A percentile compares a stretch with the other conserved stretches of the same genome.
These are phyloP conservation scores for Coenobita brevimanus DNA, from an alignment of 1,140 invertebrate species.

Conservation along the genomic window DNA sequence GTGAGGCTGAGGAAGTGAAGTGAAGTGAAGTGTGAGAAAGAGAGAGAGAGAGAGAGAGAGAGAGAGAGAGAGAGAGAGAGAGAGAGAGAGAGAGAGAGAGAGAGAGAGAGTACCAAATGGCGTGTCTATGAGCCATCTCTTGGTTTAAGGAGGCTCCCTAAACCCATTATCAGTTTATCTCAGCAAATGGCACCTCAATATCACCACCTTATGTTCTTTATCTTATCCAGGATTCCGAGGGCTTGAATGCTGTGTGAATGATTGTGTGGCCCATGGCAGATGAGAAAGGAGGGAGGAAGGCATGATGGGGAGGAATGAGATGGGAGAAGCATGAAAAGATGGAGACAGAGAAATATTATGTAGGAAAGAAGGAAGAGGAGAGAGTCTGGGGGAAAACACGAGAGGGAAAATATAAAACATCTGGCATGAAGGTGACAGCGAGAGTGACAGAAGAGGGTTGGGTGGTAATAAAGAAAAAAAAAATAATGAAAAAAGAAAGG, in stretches of 20 bases:
- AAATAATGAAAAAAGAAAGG: neutral
- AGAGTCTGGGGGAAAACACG: too few species aligned
- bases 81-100: slow-evolving; percentile 14
- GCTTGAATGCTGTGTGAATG: too few species aligned
- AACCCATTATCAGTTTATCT: neutral
- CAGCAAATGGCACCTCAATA: too few species aligned
- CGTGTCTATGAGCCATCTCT: neutral
- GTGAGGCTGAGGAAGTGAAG: neutral
- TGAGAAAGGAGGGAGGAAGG: too few species aligned
- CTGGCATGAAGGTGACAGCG: neutral
- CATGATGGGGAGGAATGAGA: too few species aligned
- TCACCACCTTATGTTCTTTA: too few species aligned
- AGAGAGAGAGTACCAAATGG: neutral
- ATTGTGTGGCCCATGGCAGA: too few species aligned
- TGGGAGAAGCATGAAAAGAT: too few species aligned
- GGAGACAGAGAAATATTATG: neutral
- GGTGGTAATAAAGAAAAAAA: neutral
- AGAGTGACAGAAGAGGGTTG: neutral
- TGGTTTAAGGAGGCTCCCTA: neutral
- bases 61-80: slow-evolving; percentile 14
- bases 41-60: slow-evolving; percentile 14
- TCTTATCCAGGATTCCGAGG: too few species aligned
- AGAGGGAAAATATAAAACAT: neutral
- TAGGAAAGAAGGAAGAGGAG: neutral
- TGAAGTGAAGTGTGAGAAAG: neutral